Evolutionary conservation across 2,113 vertebrate genomes (phyloP), one percentile per base, ranked within the genome.

Genomic region (Muscicapa adusta): DNA sequence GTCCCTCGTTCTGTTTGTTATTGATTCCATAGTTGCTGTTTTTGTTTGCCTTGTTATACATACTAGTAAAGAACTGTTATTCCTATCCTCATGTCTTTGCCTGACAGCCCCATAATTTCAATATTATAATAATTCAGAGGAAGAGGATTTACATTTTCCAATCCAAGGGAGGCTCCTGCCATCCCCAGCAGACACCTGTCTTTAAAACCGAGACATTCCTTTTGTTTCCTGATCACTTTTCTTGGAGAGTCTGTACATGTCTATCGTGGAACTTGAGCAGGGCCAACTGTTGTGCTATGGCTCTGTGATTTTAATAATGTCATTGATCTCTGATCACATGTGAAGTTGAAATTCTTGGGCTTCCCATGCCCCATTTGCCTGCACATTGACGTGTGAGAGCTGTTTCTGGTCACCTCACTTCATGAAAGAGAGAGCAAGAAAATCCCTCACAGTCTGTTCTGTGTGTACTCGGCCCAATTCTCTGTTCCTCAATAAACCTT

Each of bases 391-490:
- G 50, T 12, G 23, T 58, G 28, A 72, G 18, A 38, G 8, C 10
- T 40, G 10, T 42, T 29, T 60, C 19, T 57, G 45, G 28, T 58
- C 42, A 62, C 3, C 2, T 1, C 7, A 28, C 4, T 70, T 73
- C 9, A 54, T 33, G 56, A 65, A 50, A 48, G 58, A 42, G 5
- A 45, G 2, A 12, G 8, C 33, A 51, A 84, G 31, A 45, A 61
- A 67, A 76, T 63, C 20, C 14, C 8, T 29, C 14, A 47, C 7
- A 3, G 24, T 20, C 23, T 42, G 8, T 14, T 26, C 16, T 3
- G 2, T 20, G 15, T 3, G 1, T 43, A 18, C 23, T 47, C n/a
- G 19, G 24, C 17, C 12, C 3, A 4, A 18, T 23, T 9, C 4
- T 18, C 33, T 51, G 9, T 17, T 79, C 29, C 18, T 36, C 1